Evolutionary conservation across 2,888 invertebrate species (phyloP).

Genomic region (Platycheirus albimanus): DNA sequence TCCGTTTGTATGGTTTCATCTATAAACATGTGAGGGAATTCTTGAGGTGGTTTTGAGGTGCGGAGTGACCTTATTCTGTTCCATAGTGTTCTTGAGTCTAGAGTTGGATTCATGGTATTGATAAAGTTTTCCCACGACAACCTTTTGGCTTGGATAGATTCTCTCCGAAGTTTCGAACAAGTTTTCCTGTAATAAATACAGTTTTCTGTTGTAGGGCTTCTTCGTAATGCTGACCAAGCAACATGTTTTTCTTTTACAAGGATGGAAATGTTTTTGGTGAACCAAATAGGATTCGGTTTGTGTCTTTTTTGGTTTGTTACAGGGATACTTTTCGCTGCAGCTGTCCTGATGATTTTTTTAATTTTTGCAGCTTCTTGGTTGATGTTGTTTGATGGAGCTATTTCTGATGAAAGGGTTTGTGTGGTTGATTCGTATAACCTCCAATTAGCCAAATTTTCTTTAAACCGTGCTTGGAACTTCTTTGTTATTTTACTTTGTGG

Average conservation of each 20-base stretch:
- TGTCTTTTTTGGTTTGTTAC: background rate
- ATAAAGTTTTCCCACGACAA: constrained; percentile 16
- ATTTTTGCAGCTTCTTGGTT: constrained; percentile 39
- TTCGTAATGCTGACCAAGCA: constrained; percentile 4
- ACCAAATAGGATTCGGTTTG: constrained; percentile 3
- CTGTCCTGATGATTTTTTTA: constrained; percentile 25
- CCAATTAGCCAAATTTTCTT: constrained; percentile 15
- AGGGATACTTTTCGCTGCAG: constrained; percentile 22
- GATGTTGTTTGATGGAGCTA: background rate
- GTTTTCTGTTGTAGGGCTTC: constrained; percentile 1
- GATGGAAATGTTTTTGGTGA: background rate
- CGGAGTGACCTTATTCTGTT: constrained; percentile 13
- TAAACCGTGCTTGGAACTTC: constrained; percentile 1
- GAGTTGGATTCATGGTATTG: background rate
- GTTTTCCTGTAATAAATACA: constrained; percentile 12
- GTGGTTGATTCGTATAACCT: background rate
- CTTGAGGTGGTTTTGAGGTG: constrained; percentile 1
- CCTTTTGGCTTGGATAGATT: constrained; percentile 11
- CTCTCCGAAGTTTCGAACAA: constrained; percentile 5
- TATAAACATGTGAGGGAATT: background rate
- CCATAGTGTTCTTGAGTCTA: constrained; percentile 23
- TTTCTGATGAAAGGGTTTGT: background rate
- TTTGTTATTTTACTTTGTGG: background rate
- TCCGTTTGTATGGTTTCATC: background rate
- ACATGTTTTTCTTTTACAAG: constrained; percentile 25